Evolutionary conservation across 2,888 invertebrate genomes (phyloP), one percentile per base, ranked within the genome.

Genomic region (Heliothis peltigera): DNA sequence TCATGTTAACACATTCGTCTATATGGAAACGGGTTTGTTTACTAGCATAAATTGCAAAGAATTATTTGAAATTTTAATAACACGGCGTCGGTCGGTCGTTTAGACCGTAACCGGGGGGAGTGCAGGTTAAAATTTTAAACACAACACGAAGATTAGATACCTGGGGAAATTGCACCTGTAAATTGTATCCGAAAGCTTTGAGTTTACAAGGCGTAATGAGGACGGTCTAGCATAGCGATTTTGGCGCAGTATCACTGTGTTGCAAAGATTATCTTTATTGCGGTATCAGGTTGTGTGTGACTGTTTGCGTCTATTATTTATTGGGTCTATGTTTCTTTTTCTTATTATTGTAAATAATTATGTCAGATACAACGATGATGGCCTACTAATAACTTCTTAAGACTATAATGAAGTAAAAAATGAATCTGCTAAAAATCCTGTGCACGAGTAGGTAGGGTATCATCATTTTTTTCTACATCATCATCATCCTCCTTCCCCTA

Each of bases 21-120:
- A 55, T 70, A 71, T 71, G 70, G 56, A 76, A 81, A 79, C 68
- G 60, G 43, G 70, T 81, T 76, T 81, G 79, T 81, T 79, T 81
- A 76, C 77, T 65, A 70, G 39, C 68, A 64, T 70, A 73, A 75
- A 80, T 67, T 68, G 73, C 58, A 70, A 76, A 69, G 59, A 70
- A 79, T 79, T 67, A 70, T 73, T 58, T 81, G 59, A 76, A 79
- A 79, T 52, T 79, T 79, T 79, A 69, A 79, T 79, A 70, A 64
- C 46, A 64, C 68, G 58, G 61, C 61, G 56, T 66, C 47, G 46
- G 65, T 52, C 67, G 51, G 62, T 66, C 60, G 58, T 69, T 78
- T 69, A 53, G 47, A 12, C 56, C 64, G 70, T 64, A 52, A 64
- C 35, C 52, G 53, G 55, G 63, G 62, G 66, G 61, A 75, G 72